A percentile compares a stretch with the other conserved stretches of the same genome.
Conservation (phyloP, 2,797 vertebrate genomes). For the Selene dorsalis region DNA sequence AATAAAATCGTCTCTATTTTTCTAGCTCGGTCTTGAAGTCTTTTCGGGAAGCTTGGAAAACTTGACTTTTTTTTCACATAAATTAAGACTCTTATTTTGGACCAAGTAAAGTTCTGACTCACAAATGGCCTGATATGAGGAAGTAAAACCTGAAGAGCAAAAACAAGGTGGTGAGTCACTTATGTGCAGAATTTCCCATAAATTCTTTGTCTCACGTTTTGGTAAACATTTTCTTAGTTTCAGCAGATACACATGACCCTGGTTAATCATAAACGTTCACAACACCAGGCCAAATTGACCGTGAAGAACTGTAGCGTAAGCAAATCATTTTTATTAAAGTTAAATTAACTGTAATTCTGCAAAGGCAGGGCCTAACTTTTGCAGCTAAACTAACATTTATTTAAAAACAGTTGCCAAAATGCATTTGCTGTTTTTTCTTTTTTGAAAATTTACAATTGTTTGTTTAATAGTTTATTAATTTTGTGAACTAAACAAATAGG, state of each 20-base stretch:
- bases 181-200: neutral
- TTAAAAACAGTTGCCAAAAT: neutral
- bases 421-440: neutral
- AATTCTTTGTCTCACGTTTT: neutral
- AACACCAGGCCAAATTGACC: neutral
- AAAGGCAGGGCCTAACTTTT: neutral
- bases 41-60: neutral
- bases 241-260: neutral
- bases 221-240: conserved; percentile 24
- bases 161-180: conserved; percentile 1
- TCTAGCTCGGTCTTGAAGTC: conserved; percentile 19
- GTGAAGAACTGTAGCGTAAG: neutral
- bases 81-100: neutral
- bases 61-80: neutral
- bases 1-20: conserved; percentile 74
- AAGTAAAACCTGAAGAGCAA: conserved; percentile 40
- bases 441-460: neutral
- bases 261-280: conserved; percentile 14
- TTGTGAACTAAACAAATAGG: neutral
- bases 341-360: neutral
- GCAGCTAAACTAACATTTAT: neutral
- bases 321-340: neutral
- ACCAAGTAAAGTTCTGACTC: neutral
- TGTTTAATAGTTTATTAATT: neutral
- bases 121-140: conserved; percentile 10